Evolutionary conservation across 92 coral and sea anemone species (phyloP), one percentile per base, ranked within the genome.

Genomic region (Anthopleura xanthogrammica): DNA sequence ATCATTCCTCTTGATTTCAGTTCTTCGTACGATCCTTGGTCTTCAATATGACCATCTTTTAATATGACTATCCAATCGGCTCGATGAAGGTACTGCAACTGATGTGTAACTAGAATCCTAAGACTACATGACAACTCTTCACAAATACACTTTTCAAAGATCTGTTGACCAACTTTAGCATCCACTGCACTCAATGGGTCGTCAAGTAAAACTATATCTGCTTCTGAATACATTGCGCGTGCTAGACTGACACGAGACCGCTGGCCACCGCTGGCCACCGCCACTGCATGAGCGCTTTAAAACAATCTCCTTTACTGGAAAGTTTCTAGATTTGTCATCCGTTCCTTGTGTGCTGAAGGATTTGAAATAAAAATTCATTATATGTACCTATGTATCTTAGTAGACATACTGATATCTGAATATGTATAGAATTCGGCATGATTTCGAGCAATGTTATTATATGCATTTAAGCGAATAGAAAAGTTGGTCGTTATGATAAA

Each of bases 241-340:
- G 83, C 83, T 80, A 80, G 54, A 65, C 76, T 66, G 36, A 80
- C 76, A 64, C 83, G 83, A 36, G 83, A 73, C 48, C 76, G 75
- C 83, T 80, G 83, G 64, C 83, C 83, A 20, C 83, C 83, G 14
- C 83, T 80, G n/a, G n/a, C n/a, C n/a, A n/a, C n/a, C n/a, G n/a
- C n/a, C 36, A 29, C 36, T 29, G 36, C 36, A 29, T 29, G 36
- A 29, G 36, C 36, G 36, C 36, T 29, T 29, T 29, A 29, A 29
- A 29, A 1, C 1, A 0, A 29, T 29, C 36, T 29, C 36, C 36
- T 29, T 29, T 29, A 29, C 36, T 29, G 36, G 36, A 1, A 29
- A 29, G 36, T 29, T 29, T 29, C 36, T 29, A 29, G 36, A 29
- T 29, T 29, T 29, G 36, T 29, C 36, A 29, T 29, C 36, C 36